These are phyloP conservation scores for Penelope pileata DNA, from an alignment of 2,113 vertebrate species.

Conservation along the genomic window DNA sequence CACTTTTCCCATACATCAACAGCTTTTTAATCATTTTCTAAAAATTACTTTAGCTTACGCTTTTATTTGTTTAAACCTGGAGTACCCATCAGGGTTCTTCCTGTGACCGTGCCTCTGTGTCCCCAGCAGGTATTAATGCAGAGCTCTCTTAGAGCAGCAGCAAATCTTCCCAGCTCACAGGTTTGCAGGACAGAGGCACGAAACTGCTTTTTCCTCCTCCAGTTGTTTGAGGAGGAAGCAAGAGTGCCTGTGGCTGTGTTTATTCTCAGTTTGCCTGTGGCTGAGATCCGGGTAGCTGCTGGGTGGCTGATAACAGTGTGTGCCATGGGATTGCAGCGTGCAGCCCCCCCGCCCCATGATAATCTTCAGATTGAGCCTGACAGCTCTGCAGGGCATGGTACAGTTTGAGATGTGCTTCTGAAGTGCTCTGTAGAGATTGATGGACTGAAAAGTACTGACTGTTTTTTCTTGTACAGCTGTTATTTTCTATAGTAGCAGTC, in stretches of 20 bases:
- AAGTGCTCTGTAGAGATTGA: background rate
- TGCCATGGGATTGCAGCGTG: background rate
- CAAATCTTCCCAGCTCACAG: background rate
- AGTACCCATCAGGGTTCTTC: background rate
- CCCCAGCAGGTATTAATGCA: background rate
- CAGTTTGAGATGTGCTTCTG: background rate
- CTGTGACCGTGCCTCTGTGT: fast-evolving
- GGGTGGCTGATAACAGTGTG: background rate
- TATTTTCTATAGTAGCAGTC: background rate
- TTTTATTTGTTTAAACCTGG: background rate
- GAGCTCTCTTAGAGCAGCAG: too few relatives aligned
- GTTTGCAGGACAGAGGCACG: background rate
- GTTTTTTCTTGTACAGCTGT: background rate
- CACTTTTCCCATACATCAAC: background rate
- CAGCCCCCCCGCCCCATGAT: background rate
- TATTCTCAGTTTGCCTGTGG: background rate
- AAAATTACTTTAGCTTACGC: background rate
- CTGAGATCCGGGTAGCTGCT: background rate
- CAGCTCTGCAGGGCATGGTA: background rate
- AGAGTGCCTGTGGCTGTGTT: background rate
- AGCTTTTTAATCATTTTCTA: background rate
- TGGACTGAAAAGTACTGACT: background rate
- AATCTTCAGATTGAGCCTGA: background rate
- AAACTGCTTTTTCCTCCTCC: fast-evolving
- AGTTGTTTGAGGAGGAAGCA: background rate